Conservation (phyloP, 2,113 vertebrate genomes). For the Stomatorhinus ivindoensis region DNA sequence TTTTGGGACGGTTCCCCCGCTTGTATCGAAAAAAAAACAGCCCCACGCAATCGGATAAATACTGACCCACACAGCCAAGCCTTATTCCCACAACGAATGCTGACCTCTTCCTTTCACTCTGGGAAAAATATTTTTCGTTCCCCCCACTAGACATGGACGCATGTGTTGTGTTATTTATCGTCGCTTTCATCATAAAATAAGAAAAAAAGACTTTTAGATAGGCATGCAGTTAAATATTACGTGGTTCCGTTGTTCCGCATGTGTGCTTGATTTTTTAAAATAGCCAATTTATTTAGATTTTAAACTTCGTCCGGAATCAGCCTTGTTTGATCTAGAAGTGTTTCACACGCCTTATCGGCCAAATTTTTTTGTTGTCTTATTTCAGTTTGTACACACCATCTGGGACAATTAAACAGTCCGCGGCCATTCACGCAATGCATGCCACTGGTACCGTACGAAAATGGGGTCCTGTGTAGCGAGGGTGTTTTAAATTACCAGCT, state of each 20-base stretch:
- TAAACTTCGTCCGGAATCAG: not conserved
- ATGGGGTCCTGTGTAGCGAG: not conserved
- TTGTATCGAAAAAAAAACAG: not conserved
- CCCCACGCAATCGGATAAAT: not conserved
- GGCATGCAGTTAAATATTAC: not conserved
- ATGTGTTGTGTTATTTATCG: slow-evolving; percentile 1
- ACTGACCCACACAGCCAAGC: not conserved
- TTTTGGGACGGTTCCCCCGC: not conserved
- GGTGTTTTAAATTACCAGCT: not conserved
- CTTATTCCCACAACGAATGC: not conserved
- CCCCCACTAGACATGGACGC: not conserved
- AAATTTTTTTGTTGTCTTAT: not conserved
- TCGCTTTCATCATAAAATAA: not conserved
- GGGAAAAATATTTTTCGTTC: not conserved
- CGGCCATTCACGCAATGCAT: not conserved
- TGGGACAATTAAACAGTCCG: not conserved
- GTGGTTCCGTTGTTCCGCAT: not conserved
- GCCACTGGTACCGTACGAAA: not conserved
- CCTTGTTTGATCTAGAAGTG: not conserved
- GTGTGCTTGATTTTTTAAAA: not conserved
- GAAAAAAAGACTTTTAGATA: slow-evolving; percentile 1
- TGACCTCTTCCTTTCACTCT: not conserved
- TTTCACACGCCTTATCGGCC: not conserved
- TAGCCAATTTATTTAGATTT: not conserved
- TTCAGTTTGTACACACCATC: not conserved